A percentile compares a stretch with the other conserved stretches of the same genome.
phyloP scores from a whole-genome alignment of 2,797 vertebrate species.

The Neosilurus mollespiculum region DNA sequence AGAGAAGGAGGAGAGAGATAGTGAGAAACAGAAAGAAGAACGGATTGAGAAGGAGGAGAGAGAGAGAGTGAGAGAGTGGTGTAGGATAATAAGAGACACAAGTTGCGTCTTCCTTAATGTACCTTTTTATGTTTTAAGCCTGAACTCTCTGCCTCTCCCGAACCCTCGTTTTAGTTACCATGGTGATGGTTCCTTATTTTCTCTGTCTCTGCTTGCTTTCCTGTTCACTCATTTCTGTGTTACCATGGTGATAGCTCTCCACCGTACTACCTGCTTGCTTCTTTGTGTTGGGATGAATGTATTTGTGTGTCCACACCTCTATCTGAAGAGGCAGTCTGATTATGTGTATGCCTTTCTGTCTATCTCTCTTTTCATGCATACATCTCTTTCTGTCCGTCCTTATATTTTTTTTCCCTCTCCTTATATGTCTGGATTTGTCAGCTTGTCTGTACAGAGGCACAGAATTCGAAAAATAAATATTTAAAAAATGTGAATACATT shows the following conservation, averaged over 20 bases:
- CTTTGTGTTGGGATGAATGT: slow-evolving; percentile 37
- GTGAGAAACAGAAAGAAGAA: slow-evolving; percentile 32
- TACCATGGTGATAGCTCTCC: slow-evolving; percentile 74
- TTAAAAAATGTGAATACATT: not conserved
- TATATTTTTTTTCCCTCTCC: not conserved
- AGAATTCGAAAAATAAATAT: not conserved
- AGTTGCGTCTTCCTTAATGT: slow-evolving; percentile 64
- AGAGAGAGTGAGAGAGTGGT: not conserved
- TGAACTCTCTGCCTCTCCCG: slow-evolving; percentile 62
- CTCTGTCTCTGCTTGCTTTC: slow-evolving; percentile 58
- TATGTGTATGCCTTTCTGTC: slow-evolving; percentile 16
- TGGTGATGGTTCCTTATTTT: slow-evolving; percentile 65
- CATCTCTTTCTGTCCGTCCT: slow-evolving; percentile 11
- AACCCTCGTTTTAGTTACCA: slow-evolving; percentile 73
- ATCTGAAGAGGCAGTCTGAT: slow-evolving; percentile 31
- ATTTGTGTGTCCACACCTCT: slow-evolving; percentile 46
- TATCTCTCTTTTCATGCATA: slow-evolving; percentile 20
- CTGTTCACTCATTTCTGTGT: slow-evolving; percentile 71
- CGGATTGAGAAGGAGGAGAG: slow-evolving; percentile 14
- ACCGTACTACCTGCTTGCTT: slow-evolving; percentile 65
- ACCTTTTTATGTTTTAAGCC: slow-evolving; percentile 62
- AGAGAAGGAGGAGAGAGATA: not conserved
- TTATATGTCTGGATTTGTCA: slow-evolving; percentile 2
- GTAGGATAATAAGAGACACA: slow-evolving; percentile 38
- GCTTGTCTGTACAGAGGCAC: not conserved